Evolutionary conservation across 92 coral and sea anemone species (phyloP).

Genomic region (Epizoanthus fatuus): DNA sequence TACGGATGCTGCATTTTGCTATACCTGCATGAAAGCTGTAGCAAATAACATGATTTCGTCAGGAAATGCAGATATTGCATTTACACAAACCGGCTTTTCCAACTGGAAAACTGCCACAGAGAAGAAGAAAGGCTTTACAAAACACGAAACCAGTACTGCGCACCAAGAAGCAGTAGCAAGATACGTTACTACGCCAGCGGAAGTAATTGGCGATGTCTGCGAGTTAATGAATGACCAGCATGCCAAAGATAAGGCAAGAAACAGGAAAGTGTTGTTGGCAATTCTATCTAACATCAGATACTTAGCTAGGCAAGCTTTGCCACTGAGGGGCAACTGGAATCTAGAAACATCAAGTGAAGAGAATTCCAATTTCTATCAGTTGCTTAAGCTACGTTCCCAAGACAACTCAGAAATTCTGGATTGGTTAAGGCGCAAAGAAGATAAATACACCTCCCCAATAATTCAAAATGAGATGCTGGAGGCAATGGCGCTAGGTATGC

Average conservation of each 20-base stretch:
- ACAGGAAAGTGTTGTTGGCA: slow-evolving; percentile 56
- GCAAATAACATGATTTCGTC: slow-evolving; percentile 58
- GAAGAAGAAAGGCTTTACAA: slow-evolving; percentile 67
- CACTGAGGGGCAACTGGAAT: slow-evolving; percentile 62
- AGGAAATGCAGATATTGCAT: slow-evolving; percentile 58
- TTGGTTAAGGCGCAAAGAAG: slow-evolving; percentile 58
- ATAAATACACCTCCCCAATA: slow-evolving; percentile 63
- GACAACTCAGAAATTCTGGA: slow-evolving; percentile 54
- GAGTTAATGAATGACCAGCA: slow-evolving; percentile 31
- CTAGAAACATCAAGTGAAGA: slow-evolving; percentile 46
- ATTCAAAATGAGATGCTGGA: slow-evolving; percentile 59
- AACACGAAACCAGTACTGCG: slow-evolving; percentile 41
- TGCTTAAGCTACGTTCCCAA: slow-evolving; percentile 42
- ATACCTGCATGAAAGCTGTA: slow-evolving; percentile 62
- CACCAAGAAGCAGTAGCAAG: slow-evolving; percentile 58
- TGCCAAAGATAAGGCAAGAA: slow-evolving; percentile 50
- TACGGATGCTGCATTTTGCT: slow-evolving; percentile 65
- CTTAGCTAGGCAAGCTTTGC: slow-evolving; percentile 62
- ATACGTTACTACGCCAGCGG: slow-evolving; percentile 42
- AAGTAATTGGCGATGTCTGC: slow-evolving; percentile 50
- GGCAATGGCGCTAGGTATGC: slow-evolving; percentile 49
- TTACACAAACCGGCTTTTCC: slow-evolving; percentile 55
- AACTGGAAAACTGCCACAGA: slow-evolving; percentile 74
- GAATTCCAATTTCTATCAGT: slow-evolving; percentile 65
- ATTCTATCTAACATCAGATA: slow-evolving; percentile 59